Base-by-base conservation (phyloP, 2,113 vertebrate species). In the Melierax canorus region DNA sequence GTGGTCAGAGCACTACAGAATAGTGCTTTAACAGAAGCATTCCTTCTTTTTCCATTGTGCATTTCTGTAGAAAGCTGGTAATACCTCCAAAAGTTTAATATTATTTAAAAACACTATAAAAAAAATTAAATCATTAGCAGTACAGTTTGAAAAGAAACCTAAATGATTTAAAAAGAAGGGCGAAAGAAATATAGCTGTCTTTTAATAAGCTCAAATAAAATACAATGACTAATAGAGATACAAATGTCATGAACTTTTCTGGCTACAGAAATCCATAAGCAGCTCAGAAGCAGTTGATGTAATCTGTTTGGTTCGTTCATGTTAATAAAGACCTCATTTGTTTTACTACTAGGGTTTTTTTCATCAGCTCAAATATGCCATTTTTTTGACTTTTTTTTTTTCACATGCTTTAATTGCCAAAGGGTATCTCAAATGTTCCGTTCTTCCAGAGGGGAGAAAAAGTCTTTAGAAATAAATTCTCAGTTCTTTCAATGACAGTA, bases 321-420 rank as follows among this genome's bases (percentile, higher is more conserved):
- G 60, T 86, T 94, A 91, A 92, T 84, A 92, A 92, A 97, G 87
- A 71, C 64, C 39, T 94, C 30, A 39, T 93, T 94, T 94, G 75
- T 94, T 95, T 95, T 85, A 71, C 36, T 72, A 72, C 66, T 72
- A 38, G 30, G 32, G 34, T 48, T 60, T 88, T 92, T 94, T 96
- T 80, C 66, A 48, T 76, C 10, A 4, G 8, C 18, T 93, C 30
- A 80, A 88, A 86, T 86, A 72, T 45, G 29, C 43, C n/a, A 38
- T 79, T 96, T 93, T 10, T 95, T 88, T 66, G 8, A 79, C 41
- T 88, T 88, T 48, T 45, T 41, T 41, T 41, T 66, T 67, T 95
- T 88, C 59, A 71, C 59, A 74, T 77, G 38, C 39, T 79, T 77
- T 81, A 55, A 38, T 72, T 92, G 34, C 67, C 83, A 92, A 87